Percentiles rank a stretch among this genome's conserved stretches.
These are phyloP conservation scores for Pomacea maculata DNA, from an alignment of 1,140 invertebrate genomes.

Conservation along the genomic window DNA sequence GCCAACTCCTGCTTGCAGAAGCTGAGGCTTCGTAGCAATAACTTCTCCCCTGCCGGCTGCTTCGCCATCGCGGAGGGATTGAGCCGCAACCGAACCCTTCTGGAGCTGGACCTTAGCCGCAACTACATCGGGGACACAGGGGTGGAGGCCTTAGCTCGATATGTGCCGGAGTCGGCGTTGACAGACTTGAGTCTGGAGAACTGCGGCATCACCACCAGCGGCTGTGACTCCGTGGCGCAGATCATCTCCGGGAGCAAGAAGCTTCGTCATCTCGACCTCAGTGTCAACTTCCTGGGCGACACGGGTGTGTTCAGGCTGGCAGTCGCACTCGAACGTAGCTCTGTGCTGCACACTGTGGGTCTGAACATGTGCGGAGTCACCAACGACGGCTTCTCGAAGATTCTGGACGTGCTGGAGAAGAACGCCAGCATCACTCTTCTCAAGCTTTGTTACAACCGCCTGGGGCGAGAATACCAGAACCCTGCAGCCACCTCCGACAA, in stretches of 20 bases:
- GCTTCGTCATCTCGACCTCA: conserved; percentile 55
- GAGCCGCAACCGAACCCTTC: conserved; percentile 40
- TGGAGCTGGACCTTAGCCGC: conserved; percentile 53
- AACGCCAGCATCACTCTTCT: conserved; percentile 50
- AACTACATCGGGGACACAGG: conserved; percentile 56
- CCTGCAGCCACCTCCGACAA: conserved; percentile 52
- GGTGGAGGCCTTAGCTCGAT: conserved; percentile 48
- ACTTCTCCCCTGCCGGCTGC: conserved; percentile 55
- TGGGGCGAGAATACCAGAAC: conserved; percentile 49
- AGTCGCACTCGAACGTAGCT: conserved; percentile 52
- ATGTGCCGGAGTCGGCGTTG: conserved; percentile 48
- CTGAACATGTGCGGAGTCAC: conserved; percentile 63
- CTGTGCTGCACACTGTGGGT: conserved; percentile 54
- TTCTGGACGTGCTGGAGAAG: conserved; percentile 56
- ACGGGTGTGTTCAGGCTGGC: conserved; percentile 52
- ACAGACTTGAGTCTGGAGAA: conserved; percentile 59
- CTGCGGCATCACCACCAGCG: conserved; percentile 54
- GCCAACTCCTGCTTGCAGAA: conserved; percentile 53
- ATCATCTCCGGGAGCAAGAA: conserved; percentile 52
- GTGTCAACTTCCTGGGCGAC: conserved; percentile 58
- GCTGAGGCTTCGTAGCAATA: conserved; percentile 52
- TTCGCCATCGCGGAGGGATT: conserved; percentile 50
- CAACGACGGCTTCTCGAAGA: conserved; percentile 58
- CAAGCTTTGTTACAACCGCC: conserved; percentile 57
- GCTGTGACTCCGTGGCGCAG: conserved; percentile 50